A percentile compares a stretch with the other conserved stretches of the same genome.
phyloP scores from a whole-genome alignment of 2,888 invertebrate species.

The Sepioteuthis lessoniana region DNA sequence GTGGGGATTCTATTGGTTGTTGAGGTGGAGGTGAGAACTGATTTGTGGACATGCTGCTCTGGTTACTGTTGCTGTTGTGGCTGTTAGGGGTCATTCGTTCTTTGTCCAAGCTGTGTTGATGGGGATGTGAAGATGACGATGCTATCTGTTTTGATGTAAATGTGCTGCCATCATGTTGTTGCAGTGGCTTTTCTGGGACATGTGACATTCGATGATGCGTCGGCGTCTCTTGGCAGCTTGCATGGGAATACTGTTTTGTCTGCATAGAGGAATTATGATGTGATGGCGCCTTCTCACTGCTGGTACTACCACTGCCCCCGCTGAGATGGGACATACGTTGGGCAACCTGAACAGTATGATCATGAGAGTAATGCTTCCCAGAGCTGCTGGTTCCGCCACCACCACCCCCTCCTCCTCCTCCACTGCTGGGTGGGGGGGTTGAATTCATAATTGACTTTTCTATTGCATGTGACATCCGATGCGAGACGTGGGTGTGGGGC shows the following conservation, averaged over 20 bases:
- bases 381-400: background rate
- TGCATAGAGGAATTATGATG: background rate
- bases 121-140: background rate
- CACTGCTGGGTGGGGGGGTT: background rate
- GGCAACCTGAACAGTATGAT: conserved; percentile 35
- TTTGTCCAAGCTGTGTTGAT: conserved; percentile 34
- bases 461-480: background rate
- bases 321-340: conserved; percentile 34
- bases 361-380: conserved; percentile 34
- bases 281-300: background rate
- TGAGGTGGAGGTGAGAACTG: conserved; percentile 34
- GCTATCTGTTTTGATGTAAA: background rate
- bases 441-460: background rate
- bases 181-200: background rate
- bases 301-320: background rate
- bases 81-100: conserved; percentile 35
- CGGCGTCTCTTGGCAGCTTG: background rate
- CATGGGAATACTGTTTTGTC: conserved; percentile 24
- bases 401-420: background rate
- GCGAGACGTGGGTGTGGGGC: conserved; percentile 6
- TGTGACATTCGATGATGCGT: conserved; percentile 36
- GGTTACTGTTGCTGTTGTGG: background rate
- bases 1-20: background rate
- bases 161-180: background rate
- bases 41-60: conserved; percentile 34